phyloP scores from a whole-genome alignment of 2,113 vertebrate genomes.

The Toxotes jaculatrix region DNA sequence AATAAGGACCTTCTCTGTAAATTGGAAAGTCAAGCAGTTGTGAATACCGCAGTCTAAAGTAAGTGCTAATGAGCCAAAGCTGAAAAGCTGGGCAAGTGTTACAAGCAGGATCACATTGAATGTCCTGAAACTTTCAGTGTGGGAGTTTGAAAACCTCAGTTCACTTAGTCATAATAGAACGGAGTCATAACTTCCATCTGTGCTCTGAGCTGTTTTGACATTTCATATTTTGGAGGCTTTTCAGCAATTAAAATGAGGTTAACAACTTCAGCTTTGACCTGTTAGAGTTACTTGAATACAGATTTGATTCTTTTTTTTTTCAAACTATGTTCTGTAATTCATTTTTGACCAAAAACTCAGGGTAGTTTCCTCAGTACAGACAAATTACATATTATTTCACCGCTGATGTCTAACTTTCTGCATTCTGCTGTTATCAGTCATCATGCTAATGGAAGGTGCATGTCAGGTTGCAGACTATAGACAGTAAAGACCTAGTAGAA shows the following conservation, averaged over 20 bases:
- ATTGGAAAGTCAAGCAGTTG: constrained; percentile 1
- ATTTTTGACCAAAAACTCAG: neutral
- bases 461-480: neutral
- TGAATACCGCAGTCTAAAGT: neutral
- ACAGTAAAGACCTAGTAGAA: no score
- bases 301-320: neutral
- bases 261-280: neutral
- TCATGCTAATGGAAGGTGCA: neutral
- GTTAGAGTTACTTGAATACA: no score
- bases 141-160: neutral
- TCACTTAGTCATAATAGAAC: neutral
- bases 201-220: neutral
- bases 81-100: neutral
- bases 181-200: neutral
- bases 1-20: neutral
- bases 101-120: neutral
- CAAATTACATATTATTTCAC: neutral
- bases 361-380: neutral
- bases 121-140: neutral
- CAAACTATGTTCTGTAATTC: neutral
- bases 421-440: no score
- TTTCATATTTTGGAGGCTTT: neutral
- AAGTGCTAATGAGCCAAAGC: neutral
- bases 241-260: neutral
- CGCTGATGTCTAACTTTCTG: neutral